Evolutionary conservation across 2,888 invertebrate species (phyloP).

Genomic region (Nemoura dubitans): DNA sequence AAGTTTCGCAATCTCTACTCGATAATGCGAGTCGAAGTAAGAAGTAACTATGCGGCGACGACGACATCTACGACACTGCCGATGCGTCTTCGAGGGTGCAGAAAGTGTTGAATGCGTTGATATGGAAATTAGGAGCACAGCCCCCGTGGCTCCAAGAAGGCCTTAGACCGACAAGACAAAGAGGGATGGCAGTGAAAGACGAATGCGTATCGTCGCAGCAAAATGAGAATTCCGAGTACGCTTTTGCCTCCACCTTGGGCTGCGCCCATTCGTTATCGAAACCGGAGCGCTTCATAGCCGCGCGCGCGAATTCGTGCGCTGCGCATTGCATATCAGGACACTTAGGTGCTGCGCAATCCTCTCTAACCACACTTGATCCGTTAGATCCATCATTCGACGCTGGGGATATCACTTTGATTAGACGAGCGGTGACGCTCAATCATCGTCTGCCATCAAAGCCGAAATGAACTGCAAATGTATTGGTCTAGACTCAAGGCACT

Average conservation of each 20-base stretch:
- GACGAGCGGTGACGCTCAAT: not conserved
- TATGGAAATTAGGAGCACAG: conserved; percentile 39
- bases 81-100: conserved; percentile 33
- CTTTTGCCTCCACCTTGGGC: not conserved
- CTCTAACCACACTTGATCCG: conserved; percentile 9
- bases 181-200: conserved; percentile 34
- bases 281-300: not conserved
- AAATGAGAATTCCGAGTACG: conserved; percentile 40
- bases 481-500: not conserved
- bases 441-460: not conserved
- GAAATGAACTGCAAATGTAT: not conserved
- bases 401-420: not conserved
- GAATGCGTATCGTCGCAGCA: conserved; percentile 39
- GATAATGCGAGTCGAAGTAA: conserved; percentile 38
- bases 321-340: not conserved
- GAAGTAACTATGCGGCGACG: conserved; percentile 37
- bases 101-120: conserved; percentile 36
- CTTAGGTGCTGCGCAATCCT: conserved; percentile 1
- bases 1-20: conserved; percentile 22
- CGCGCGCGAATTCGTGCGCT: not conserved
- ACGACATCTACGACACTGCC: not conserved
- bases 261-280: conserved; percentile 37
- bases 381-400: conserved; percentile 17
- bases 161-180: conserved; percentile 36
- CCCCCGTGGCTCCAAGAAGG: conserved; percentile 20